These are phyloP conservation scores for Trichogramma pretiosum DNA, from an alignment of 1,140 invertebrate genomes.

Conservation along the genomic window DNA sequence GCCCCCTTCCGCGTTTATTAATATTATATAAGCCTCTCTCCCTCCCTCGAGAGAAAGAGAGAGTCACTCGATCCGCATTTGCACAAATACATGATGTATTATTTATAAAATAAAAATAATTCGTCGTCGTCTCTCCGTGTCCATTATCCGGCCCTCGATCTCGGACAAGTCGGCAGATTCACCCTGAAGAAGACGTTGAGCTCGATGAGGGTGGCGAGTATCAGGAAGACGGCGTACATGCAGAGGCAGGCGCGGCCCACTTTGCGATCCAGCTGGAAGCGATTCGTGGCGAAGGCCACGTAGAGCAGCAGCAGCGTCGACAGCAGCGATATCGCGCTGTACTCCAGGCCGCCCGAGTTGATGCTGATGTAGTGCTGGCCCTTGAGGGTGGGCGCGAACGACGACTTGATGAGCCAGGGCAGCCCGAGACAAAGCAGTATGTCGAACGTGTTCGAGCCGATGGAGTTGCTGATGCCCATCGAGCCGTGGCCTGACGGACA, in stretches of 20 bases:
- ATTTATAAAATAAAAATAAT: too few species aligned
- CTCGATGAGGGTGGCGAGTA: constrained; percentile 74
- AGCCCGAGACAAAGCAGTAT: constrained; percentile 77
- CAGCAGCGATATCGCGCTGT: constrained; percentile 70
- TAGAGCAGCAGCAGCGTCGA: constrained; percentile 72
- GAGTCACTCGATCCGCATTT: too few species aligned
- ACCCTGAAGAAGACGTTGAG: constrained; percentile 79
- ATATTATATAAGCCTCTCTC: too few species aligned
- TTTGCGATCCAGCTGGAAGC: constrained; percentile 69
- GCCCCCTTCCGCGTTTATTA: too few species aligned
- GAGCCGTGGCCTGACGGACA: constrained; percentile 63
- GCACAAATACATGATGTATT: too few species aligned
- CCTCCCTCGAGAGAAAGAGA: too few species aligned
- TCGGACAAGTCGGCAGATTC: constrained; percentile 68
- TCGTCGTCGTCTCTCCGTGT: too few species aligned
- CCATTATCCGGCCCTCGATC: too few species aligned
- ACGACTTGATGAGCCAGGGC: constrained; percentile 75
- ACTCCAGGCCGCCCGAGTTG: constrained; percentile 72
- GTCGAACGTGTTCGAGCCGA: constrained; percentile 85
- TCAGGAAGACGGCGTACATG: constrained; percentile 70
- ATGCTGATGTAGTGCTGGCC: constrained; percentile 66
- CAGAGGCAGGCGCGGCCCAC: constrained; percentile 66
- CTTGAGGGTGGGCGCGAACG: constrained; percentile 61
- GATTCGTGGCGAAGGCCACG: constrained; percentile 63
- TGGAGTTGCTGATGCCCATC: constrained; percentile 84